A percentile compares a stretch with the other conserved stretches of the same genome.
Evolutionary conservation across 2,797 vertebrate genomes (phyloP).

Genomic region (Paguma larvata): DNA sequence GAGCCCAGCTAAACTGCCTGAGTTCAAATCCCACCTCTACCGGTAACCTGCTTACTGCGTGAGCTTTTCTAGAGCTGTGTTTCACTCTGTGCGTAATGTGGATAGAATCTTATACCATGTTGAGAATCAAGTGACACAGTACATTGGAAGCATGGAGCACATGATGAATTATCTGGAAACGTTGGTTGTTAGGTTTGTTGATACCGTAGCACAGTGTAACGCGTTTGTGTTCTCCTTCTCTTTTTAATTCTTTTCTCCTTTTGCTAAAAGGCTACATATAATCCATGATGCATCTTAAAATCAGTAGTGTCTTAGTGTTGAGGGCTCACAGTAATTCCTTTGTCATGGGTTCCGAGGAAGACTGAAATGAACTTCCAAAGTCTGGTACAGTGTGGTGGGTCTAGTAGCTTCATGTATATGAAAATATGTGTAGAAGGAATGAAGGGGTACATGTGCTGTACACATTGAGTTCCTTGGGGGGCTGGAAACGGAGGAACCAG

Average conservation of each 20-base stretch:
- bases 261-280: not conserved
- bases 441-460: rapidly evolving
- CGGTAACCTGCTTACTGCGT: no score
- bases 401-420: not conserved
- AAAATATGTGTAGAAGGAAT: not conserved
- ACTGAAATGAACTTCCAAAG: not conserved
- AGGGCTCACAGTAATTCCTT: not conserved
- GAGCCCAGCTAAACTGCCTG: not conserved
- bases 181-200: not conserved
- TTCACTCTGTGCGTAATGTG: not conserved
- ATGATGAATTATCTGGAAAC: not conserved
- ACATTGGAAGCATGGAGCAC: not conserved
- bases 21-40: not conserved
- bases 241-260: not conserved
- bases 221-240: not conserved
- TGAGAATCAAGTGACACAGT: not conserved
- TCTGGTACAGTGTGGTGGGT: not conserved
- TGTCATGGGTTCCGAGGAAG: not conserved
- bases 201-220: not conserved
- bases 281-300: constrained; percentile 12
- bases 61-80: not conserved
- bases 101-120: not conserved
- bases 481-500: not conserved
- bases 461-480: not conserved
- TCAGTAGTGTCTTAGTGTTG: not conserved